These are phyloP conservation scores for Acropternis orthonyx DNA, from an alignment of 2,797 vertebrate species.

Conservation along the genomic window DNA sequence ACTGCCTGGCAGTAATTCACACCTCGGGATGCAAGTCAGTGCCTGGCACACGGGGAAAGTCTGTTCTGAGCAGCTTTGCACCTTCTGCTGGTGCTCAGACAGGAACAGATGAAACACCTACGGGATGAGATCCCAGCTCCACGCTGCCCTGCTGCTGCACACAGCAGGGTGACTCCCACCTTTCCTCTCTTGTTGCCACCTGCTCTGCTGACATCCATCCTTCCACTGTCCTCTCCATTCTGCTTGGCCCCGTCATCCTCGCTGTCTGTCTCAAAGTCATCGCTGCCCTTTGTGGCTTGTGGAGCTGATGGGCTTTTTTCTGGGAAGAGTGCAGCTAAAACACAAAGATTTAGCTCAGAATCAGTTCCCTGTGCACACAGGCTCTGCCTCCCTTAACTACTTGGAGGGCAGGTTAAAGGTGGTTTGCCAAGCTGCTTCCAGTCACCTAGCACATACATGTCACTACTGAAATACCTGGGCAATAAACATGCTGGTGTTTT, in stretches of 20 bases:
- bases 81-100: not conserved
- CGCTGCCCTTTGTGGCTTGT: not conserved
- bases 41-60: not conserved
- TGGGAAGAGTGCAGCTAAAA: slow-evolving; percentile 71
- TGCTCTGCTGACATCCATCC: not conserved
- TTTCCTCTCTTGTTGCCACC: slow-evolving; percentile 39
- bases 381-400: not conserved
- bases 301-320: slow-evolving; percentile 20
- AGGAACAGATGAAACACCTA: not conserved
- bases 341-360: not conserved
- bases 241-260: not conserved
- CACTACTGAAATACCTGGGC: not conserved
- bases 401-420: not conserved
- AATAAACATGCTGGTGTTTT: not conserved
- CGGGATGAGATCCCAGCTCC: not conserved
- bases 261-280: not conserved
- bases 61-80: not conserved
- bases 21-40: not conserved
- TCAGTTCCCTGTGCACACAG: not conserved
- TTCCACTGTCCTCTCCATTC: not conserved
- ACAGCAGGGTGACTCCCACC: not conserved
- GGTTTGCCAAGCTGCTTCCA: not conserved
- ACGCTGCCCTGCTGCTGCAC: not conserved
- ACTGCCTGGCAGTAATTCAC: not conserved
- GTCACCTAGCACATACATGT: accelerated